A percentile compares a stretch with the other conserved stretches of the same genome.
Evolutionary conservation across 2,797 vertebrate species (phyloP).

Genomic region (Hozukius guyotensis): DNA sequence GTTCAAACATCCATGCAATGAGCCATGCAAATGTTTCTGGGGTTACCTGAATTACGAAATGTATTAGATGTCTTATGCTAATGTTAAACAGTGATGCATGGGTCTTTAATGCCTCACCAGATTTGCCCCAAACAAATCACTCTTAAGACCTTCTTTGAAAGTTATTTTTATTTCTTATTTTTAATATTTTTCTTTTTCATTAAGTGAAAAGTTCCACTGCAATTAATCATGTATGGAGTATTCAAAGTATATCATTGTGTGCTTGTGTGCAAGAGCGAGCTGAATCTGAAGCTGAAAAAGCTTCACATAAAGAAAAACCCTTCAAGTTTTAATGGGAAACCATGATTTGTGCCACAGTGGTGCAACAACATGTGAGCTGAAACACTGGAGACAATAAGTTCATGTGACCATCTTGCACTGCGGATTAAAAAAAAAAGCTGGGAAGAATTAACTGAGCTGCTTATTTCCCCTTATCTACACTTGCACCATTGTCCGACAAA

Average conservation of each 20-base stretch:
- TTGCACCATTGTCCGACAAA: slow-evolving; percentile 45
- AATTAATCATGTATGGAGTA: neutral
- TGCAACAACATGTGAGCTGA: slow-evolving; percentile 26
- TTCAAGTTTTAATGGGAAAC: slow-evolving; percentile 20
- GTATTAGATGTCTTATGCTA: neutral
- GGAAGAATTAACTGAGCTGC: slow-evolving; percentile 44
- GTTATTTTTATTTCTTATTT: neutral
- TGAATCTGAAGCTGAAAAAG: neutral
- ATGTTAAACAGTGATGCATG: slow-evolving; percentile 16
- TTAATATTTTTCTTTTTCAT: neutral
- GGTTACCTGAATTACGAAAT: slow-evolving; percentile 20
- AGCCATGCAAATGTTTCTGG: neutral
- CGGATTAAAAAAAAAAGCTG: slow-evolving; percentile 42
- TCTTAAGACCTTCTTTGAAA: neutral
- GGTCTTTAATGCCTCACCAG: slow-evolving; percentile 7
- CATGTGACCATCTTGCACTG: slow-evolving; percentile 25
- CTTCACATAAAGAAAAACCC: neutral
- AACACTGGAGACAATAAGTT: slow-evolving; percentile 28
- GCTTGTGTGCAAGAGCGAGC: neutral
- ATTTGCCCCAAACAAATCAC: slow-evolving; percentile 5
- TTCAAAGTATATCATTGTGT: neutral
- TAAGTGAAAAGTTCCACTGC: neutral
- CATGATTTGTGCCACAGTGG: slow-evolving; percentile 8
- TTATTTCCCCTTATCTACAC: slow-evolving; percentile 51
- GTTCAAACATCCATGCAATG: neutral